Percentiles rank a stretch among this genome's conserved stretches.
These are phyloP conservation scores for Suricata suricatta DNA, from an alignment of 2,113 vertebrate genomes.

Conservation along the genomic window DNA sequence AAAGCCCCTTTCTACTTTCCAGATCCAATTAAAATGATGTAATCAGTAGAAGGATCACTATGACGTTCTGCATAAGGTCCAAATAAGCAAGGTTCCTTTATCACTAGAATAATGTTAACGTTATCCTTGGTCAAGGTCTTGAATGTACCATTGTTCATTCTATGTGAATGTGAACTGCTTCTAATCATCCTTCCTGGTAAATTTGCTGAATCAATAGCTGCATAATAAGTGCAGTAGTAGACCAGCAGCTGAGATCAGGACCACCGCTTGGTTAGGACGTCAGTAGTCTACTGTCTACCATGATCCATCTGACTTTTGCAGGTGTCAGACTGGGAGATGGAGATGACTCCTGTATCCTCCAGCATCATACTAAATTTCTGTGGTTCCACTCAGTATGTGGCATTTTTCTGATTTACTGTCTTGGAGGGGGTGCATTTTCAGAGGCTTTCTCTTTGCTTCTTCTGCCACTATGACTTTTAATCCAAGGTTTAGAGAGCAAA, in stretches of 20 bases:
- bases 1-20: not conserved
- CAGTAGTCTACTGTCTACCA: not conserved
- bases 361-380: not conserved
- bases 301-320: not conserved
- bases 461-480: not conserved
- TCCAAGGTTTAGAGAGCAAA: not conserved
- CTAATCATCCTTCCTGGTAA: not conserved
- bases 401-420: not conserved
- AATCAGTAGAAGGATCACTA: not conserved
- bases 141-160: not conserved
- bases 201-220: not conserved
- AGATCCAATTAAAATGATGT: not conserved
- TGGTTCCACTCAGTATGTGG: not conserved
- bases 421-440: not conserved
- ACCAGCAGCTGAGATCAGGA: not conserved
- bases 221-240: not conserved
- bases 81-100: not conserved
- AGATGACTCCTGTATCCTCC: not conserved
- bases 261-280: not conserved
- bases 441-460: not conserved
- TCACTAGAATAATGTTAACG: not conserved
- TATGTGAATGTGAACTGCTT: not conserved
- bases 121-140: not conserved
- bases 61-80: not conserved
- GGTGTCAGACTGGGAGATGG: not conserved